phyloP scores from a whole-genome alignment of 2,113 vertebrate genomes.

The Axis porcinus region DNA sequence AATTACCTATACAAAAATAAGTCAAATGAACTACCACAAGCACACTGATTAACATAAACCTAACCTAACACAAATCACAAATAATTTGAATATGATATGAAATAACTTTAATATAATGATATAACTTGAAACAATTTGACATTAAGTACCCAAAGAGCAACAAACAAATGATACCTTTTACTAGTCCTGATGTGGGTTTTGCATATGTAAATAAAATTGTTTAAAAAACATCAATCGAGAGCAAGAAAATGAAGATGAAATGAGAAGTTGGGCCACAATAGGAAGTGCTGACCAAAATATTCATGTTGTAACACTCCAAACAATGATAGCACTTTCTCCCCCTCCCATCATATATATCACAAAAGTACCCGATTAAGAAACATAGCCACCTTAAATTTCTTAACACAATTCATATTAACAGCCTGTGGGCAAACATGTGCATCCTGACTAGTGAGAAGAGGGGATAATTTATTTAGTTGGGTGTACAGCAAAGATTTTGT shows the following conservation, averaged over 20 bases:
- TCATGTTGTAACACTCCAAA: conserved; percentile 61
- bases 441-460: neutral
- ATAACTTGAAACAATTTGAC: neutral
- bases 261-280: conserved; percentile 54
- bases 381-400: neutral
- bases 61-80: neutral
- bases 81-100: neutral
- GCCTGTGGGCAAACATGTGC: neutral
- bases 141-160: neutral
- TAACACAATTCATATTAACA: neutral
- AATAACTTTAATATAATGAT: neutral
- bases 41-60: neutral
- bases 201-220: neutral
- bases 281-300: conserved; percentile 69
- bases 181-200: neutral
- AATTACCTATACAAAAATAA: neutral
- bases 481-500: conserved; percentile 1
- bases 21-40: neutral
- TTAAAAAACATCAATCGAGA: neutral
- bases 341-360: neutral
- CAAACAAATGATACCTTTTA: neutral
- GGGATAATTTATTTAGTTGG: neutral
- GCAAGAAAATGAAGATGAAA: conserved; percentile 54
- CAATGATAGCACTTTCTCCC: neutral
- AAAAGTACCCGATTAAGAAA: neutral